Base-by-base conservation (phyloP, 1,140 invertebrate species). In the Ladona fulva region DNA sequence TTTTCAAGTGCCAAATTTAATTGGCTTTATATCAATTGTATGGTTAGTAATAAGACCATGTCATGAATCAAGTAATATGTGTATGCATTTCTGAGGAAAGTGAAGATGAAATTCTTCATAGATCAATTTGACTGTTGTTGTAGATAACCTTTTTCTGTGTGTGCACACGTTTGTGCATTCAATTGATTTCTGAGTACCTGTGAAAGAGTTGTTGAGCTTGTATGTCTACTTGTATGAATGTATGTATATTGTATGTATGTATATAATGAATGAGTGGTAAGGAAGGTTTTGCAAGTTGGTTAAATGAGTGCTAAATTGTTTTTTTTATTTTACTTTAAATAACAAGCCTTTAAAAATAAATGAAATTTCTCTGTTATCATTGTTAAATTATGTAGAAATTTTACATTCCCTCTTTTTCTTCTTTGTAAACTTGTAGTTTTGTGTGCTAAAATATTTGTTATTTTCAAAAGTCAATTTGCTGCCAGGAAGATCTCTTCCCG, bases 1-100 rank as follows among this genome's bases (percentile, higher is more conserved):
- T 66, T 66, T 66, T 66, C 52, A 66, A 66, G 52, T 66, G 52
- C 52, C 52, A 66, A 66, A 66, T 66, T 66, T 66, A 66, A 66
- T 19, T 66, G 52, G 52, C 52, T 66, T 66, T 66, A 66, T 66
- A 66, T 66, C 52, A 66, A 66, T 22, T 66, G 14, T 66, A 22
- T 66, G 52, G n/a, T 66, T 66, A 66, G 52, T 66, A 66, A 66
- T 66, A 66, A 66, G 52, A 66, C 52, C 52, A 66, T 66, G 52
- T 66, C 52, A 66, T 66, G 52, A 66, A 22, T 66, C 16, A 66
- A 6, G 52, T 66, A 66, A 66, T 66, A 12, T 66, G 12, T 66
- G 52, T 66, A 66, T 66, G 52, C 52, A 66, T 66, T 66, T 66
- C n/a, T 16, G n/a, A 66, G 52, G 12, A 12, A 66, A 66, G 3